A percentile compares a stretch with the other conserved stretches of the same genome.
Conservation (phyloP, 2,888 invertebrate species). For the Petrophora chlorosata region DNA sequence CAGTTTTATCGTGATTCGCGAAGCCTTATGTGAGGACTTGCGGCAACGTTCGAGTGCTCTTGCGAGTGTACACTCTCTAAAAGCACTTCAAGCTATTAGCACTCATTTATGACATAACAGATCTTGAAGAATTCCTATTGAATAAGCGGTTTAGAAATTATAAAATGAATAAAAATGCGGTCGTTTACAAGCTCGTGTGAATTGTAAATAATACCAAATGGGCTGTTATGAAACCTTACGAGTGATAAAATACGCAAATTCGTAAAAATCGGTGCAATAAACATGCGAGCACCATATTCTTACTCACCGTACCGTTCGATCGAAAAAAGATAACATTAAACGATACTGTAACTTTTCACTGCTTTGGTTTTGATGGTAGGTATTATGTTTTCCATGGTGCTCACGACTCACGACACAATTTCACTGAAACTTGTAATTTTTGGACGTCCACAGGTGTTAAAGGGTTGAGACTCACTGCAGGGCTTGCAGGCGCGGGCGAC, state of each 20-base stretch:
- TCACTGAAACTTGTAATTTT: conserved; percentile 15
- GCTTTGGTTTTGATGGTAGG: background rate
- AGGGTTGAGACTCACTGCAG: conserved; percentile 73
- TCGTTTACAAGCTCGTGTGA: conserved; percentile 31
- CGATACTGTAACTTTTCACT: conserved; percentile 16
- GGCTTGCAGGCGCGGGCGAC: conserved; percentile 69
- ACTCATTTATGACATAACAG: conserved; percentile 63
- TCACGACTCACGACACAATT: conserved; percentile 22
- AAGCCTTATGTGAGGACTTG: conserved; percentile 37
- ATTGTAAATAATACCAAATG: conserved; percentile 32
- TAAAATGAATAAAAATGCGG: conserved; percentile 38
- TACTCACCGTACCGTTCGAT: conserved; percentile 36
- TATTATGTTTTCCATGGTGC: conserved; percentile 1
- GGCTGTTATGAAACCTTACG: conserved; percentile 27
- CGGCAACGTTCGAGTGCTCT: conserved; percentile 25
- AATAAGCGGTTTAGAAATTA: conserved; percentile 51
- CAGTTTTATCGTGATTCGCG: conserved; percentile 46
- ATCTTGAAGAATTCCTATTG: conserved; percentile 48
- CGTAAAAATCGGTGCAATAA: conserved; percentile 30
- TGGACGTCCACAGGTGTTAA: conserved; percentile 8
- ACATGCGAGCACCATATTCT: conserved; percentile 24
- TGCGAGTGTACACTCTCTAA: conserved; percentile 57
- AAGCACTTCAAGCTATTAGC: conserved; percentile 61
- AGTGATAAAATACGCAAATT: conserved; percentile 25
- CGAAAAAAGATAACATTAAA: conserved; percentile 18